Evolutionary conservation across 1,140 invertebrate genomes (phyloP).

Genomic region (Lasioglossum baleicum): DNA sequence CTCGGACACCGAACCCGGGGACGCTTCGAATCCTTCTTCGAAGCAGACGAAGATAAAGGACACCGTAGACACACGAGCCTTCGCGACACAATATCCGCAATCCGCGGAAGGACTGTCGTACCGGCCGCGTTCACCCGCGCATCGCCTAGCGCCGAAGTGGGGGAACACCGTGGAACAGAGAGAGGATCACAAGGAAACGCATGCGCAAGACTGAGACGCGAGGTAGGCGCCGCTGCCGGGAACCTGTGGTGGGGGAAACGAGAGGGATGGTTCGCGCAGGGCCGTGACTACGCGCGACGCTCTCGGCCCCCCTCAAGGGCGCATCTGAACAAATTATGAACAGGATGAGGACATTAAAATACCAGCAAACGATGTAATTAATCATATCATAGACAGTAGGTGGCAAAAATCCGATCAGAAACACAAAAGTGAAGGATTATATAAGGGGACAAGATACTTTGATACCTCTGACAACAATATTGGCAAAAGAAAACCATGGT

Average conservation of each 20-base stretch:
- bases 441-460: too few species aligned
- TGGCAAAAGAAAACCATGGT: too few species aligned
- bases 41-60: neutral
- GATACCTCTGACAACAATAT: too few species aligned
- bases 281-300: slow-evolving; percentile 20
- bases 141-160: neutral
- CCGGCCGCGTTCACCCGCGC: slow-evolving; percentile 14
- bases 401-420: too few species aligned
- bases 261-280: slow-evolving; percentile 51
- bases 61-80: slow-evolving; percentile 28
- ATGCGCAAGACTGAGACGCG: slow-evolving; percentile 2
- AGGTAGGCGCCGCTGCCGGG: slow-evolving; percentile 11
- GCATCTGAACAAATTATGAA: too few species aligned
- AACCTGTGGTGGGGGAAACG: slow-evolving; percentile 33
- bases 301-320: neutral
- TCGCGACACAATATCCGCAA: slow-evolving; percentile 65
- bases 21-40: neutral
- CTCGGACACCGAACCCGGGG: too few species aligned
- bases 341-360: too few species aligned
- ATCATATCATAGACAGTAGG: too few species aligned
- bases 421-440: too few species aligned
- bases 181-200: neutral
- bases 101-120: slow-evolving; percentile 69
- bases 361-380: too few species aligned
- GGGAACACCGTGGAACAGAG: neutral